Base-by-base conservation (phyloP, 2,888 invertebrate genomes). In the Crocallis elinguaria region DNA sequence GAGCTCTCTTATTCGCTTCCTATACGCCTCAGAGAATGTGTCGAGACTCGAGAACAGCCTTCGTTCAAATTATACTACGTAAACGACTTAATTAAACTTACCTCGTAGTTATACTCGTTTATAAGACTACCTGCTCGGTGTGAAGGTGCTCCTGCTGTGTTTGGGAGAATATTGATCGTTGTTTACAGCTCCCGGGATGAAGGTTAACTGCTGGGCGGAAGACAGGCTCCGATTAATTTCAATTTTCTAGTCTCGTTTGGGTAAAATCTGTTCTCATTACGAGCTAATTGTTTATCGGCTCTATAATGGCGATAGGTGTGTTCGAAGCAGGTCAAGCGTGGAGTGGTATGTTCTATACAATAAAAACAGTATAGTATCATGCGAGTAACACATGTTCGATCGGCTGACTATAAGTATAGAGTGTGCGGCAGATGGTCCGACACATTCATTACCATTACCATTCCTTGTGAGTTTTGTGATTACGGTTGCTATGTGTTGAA, bases 1-100 rank as follows among this genome's bases (percentile, higher is more conserved):
- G 61, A 42, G 55, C 71, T 65, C 67, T 71, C 60, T 57, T 64
- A 63, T 67, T 67, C 60, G 62, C 57, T 54, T 62, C 64, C 68
- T 52, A 25, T 23, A 71, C 63, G 55, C 60, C 63, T 62, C 43
- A 16, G 21, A 38, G 42, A 60, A 43, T 50, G 35, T 44, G 39
- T 37, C 32, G 43, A 29, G 29, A 11, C 29, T 49, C 11, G 46
- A 49, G 50, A 42, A 49, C 51, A 25, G 42, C 32, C 32, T 35
- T 41, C 11, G 13, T 21, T 3, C 8, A 25, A 23, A 37, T 42
- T 32, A 13, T 23, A 30, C 36, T 12, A 1, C 19, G 17, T 41
- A 36, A 21, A 25, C 33, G 19, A 25, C 16, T 29, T 35, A 44
- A 35, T 45, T 46, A 52, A 46, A 36, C 41, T 51, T 21, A 35